Base-by-base conservation (phyloP, 2,113 vertebrate genomes). In the Gambusia affinis region DNA sequence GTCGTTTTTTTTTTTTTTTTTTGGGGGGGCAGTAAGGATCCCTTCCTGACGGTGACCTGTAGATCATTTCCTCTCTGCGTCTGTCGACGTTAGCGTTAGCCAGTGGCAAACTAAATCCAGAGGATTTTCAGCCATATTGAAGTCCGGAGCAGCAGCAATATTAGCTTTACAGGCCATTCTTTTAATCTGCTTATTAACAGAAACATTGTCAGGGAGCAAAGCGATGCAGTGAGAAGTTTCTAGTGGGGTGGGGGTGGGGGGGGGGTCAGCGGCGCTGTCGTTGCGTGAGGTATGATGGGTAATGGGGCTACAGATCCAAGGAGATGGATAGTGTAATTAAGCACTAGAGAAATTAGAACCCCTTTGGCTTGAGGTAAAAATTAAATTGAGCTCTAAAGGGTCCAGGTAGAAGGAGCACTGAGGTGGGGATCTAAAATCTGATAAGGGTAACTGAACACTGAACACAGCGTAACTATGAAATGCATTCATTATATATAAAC, bases 311-410 rank as follows among this genome's bases (percentile, higher is more conserved):
- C 78, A 89, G 77, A 85, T 76, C 76, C 81, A 70, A 64, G 54
- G 78, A 88, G 87, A 87, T 85, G 84, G 82, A 90, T 88, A 70
- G 87, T 85, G 89, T 92, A 90, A 90, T 93, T 90, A 93, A 84
- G 75, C 79, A 69, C 64, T 62, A 78, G 70, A 89, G 84, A 80
- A 92, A 92, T 92, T 89, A 92, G 85, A 86, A 87, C 81, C 85
- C 77, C 75, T 22, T 78, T 60, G 78, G 79, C 73, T 79, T 2
- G 60, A 77, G 74, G 83, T 86, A 84, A 92, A 84, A 87, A 85
- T 88, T 79, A 74, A 87, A 85, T 88, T 79, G 76, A 88, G 81
- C 67, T 72, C 24, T 1, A 61, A 37, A 76, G 76, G 78, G 39
- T 0, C 24, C 64, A 73, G 33, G 64, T 60, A 75, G 73, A 47